Evolutionary conservation across 2,888 invertebrate species (phyloP), one percentile per base, ranked within the genome.

Genomic region (Ophion ellenae): DNA sequence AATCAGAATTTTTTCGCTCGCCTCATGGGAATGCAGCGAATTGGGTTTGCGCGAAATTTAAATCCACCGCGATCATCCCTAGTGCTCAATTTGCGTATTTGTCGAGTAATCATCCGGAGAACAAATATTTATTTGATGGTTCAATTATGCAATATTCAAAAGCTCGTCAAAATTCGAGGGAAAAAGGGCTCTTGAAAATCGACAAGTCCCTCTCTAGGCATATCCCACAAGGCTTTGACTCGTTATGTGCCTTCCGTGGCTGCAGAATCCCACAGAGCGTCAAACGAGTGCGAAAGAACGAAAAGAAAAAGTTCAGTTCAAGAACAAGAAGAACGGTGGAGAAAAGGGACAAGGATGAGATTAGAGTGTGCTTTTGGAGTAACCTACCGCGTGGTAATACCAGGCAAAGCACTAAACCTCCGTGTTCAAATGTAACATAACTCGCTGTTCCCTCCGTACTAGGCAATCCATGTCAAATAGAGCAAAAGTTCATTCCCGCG

Each of bases 401-500:
- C 64, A 85, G 82, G 81, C 87, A 78, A 87, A 87, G 83, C 84
- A 84, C 85, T 89, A 90, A 53, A 90, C 89, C 90, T 83, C 87
- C 28, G 75, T 66, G 75, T 90, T 88, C 87, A 87, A 83, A 88
- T 86, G 84, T 67, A 63, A 63, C 67, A 59, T 76, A 76, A 66
- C 66, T 67, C 36, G 66, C 40, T 36, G 20, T 40, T 66, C 20
- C 17, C 66, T 77, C 17, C 40, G 40, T 32, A 24, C 45, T 14
- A 47, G 66, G 81, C 87, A 85, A 88, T 87, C 87, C 85, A 86
- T 86, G 86, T 80, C 79, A 81, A 78, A 87, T 87, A 84, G 87
- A 87, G 85, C 86, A 88, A 88, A 88, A 85, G 89, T 87, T 76
- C 64, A 69, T 45, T 73, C 79, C 17, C 32, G 45, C n/a, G 45